Base-by-base conservation (phyloP, 2,888 invertebrate species). In the Hirtodrosophila confusa region DNA sequence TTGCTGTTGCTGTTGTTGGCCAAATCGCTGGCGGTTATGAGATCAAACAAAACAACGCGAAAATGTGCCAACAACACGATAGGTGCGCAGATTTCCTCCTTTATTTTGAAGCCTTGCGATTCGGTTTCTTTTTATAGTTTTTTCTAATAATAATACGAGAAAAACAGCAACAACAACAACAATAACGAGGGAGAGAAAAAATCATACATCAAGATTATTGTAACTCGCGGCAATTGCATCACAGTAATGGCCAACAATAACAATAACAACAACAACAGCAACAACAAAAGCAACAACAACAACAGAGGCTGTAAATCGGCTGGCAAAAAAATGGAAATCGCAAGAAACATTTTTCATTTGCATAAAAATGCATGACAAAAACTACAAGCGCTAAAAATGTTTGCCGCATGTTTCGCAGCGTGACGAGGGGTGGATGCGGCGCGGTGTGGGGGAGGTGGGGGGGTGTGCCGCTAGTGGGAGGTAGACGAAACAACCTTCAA, bases 11-110 rank as follows among this genome's bases (percentile, higher is more conserved):
- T 69, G 67, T 57, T 63, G 66, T 9, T 55, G 57, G n/a, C 35
- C 44, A 24, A 64, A 69, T 85, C 78, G 80, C 86, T 78, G 78
- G 75, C 86, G 87, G 88, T 86, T 83, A 87, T 86, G 88, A 86
- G 84, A 83, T 88, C 86, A 85, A 85, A 86, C 88, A 88, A 84
- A 87, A 86, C 86, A 82, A 87, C 79, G 83, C 86, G 88, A 82
- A 77, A 77, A 77, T 75, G 75, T 77, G 77, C 78, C 83, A 87
- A 82, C 88, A 87, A 87, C 88, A 82, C 76, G 78, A 73, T 85
- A 71, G 73, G 67, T 71, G 75, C 69, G 75, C 75, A 77, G 75
- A 75, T 75, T 75, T 75, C 78, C 78, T 75, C 69, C 73, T 75
- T 73, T 68, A 71, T 64, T 68, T 77, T 55, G 50, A 65, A 57